Evolutionary conservation across 2,113 vertebrate genomes (phyloP), one percentile per base, ranked within the genome.

Genomic region (Microcebus griseorufus): DNA sequence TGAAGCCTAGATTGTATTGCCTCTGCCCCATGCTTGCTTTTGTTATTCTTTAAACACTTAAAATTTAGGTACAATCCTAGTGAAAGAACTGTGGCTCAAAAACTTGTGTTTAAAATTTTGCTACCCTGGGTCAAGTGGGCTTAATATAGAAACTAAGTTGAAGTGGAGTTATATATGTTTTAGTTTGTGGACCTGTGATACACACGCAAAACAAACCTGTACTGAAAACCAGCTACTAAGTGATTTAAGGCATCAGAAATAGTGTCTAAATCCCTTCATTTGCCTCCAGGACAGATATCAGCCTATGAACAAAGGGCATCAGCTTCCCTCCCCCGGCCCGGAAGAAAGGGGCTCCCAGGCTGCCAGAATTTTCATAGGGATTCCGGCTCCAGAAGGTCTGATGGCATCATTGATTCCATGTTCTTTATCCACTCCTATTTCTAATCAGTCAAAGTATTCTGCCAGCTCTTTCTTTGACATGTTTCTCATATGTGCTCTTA

Each of bases 401-500:
- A 73, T 55, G 22, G 11, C 48, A 92, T 78, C 37, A 6, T 6
- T 23, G 37, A 75, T 64, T 88, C 32, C 27, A 18, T 10, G 84
- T 76, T 80, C 42, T 90, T 90, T 88, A 60, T 18, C 22, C 27
- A 25, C 29, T 79, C 10, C n/a, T 64, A 10, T 67, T 90, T 29
- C 18, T 84, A 90, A 42, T 80, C 85, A 76, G 48, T 76, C 48
- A 55, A 32, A 75, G 76, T 7, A 69, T 79, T 93, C 89, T 80
- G 18, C 22, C 32, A 75, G 39, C 20, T 55, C 48, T 89, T 62
- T 58, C n/a, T 37, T 64, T 58, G 17, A 76, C n/a, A 23, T 79
- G 16, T 78, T 87, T 92, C 91, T 95, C 34, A 8, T 67, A 88
- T 42, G 72, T 95, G n/a, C 73, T n/a, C 73, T 70, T 60, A 92